Conservation (phyloP, 2,797 vertebrate genomes). For the Acipenser ruthenus region DNA sequence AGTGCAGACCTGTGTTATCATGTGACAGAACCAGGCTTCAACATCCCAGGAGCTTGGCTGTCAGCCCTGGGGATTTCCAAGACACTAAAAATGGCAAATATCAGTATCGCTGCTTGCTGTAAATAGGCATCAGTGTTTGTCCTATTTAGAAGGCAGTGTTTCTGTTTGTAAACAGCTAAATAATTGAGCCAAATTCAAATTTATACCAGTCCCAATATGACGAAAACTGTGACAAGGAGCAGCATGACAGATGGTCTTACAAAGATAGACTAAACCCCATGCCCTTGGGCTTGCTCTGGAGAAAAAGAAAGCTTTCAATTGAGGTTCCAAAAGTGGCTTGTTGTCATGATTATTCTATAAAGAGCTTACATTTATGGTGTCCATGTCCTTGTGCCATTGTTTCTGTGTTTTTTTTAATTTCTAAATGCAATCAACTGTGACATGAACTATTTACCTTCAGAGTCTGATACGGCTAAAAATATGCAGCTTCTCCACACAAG, state of each 20-base stretch:
- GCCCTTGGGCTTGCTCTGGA: conserved; percentile 69
- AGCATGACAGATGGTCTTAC: conserved; percentile 88
- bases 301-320: conserved; percentile 70
- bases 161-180: conserved; percentile 85
- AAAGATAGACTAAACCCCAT: conserved; percentile 84
- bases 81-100: conserved; percentile 6
- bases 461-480: conserved; percentile 55
- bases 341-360: conserved; percentile 84
- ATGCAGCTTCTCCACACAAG: conserved; percentile 62
- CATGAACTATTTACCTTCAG: conserved; percentile 69
- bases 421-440: conserved; percentile 69
- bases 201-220: conserved; percentile 61
- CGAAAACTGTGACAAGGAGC: conserved; percentile 70
- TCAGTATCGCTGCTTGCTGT: conserved; percentile 36
- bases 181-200: conserved; percentile 75
- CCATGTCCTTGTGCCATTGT: conserved; percentile 54
- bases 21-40: conserved; percentile 59
- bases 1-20: conserved; percentile 64
- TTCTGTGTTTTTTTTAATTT: conserved; percentile 70
- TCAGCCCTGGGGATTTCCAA: conserved; percentile 46
- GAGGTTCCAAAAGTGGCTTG: conserved; percentile 78
- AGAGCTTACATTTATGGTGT: conserved; percentile 60
- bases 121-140: conserved; percentile 63
- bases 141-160: conserved; percentile 70
- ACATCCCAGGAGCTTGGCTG: conserved; percentile 51